Base-by-base conservation (phyloP, 2,113 vertebrate genomes). In the Clinocottus analis region DNA sequence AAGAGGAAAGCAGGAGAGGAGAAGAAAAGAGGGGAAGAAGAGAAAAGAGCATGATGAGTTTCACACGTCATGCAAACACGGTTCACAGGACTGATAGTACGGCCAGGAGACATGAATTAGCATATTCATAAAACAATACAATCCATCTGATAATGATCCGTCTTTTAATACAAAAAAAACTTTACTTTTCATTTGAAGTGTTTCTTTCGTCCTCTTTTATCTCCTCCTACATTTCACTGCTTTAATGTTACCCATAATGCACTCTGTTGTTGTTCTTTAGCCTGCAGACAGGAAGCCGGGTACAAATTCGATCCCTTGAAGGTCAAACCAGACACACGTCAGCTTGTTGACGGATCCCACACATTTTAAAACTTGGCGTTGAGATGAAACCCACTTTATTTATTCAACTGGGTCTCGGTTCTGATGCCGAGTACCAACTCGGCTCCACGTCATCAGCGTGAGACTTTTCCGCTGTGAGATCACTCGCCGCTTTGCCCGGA, bases 1-100 rank as follows among this genome's bases (percentile, higher is more conserved):
- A 89, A 84, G 47, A 88, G 3, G 69, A 43, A 59, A 77, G 17
- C 16, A 65, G 72, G 11, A 84, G 10, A 61, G 4, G 51, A 41
- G n/a, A 29, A 43, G 27, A 60, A 56, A 58, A 68, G 17, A 39
- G 10, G 33, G 14, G 23, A 33, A 73, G 45, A 75, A 81, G 47
- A 59, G 8, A 66, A 23, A 77, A 77, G 9, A 81, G 37, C 29
- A 33, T 11, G 47, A 62, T 59, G 5, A 72, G 17, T 69, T 81
- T 39, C 11, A 67, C 2, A 67, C 27, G 73, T 58, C 10, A 31
- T 49, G 14, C 10, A 45, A 19, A 27, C 5, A 11, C 2, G 23
- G 27, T n/a, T 1, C 37, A 56, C 31, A 71, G 8, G 4, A 69
- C n/a, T 72, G 5, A 29, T 31, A 39, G 16, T 59, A 25, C 58